Percentiles rank a stretch among this genome's conserved stretches.
phyloP scores from a whole-genome alignment of 2,797 vertebrate genomes.

The Kryptopterus vitreolus region DNA sequence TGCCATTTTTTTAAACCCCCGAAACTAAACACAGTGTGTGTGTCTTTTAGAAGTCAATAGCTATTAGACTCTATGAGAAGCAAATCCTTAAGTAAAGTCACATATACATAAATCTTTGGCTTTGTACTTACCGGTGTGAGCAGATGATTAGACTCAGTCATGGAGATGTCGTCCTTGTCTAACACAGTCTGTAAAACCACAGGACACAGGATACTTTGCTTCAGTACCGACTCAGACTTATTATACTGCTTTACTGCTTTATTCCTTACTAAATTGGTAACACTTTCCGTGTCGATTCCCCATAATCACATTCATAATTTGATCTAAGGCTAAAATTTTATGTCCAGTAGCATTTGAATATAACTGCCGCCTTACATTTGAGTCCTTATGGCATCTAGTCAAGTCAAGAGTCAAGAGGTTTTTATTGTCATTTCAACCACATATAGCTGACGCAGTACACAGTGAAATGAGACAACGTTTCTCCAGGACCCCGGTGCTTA shows the following conservation, averaged over 20 bases:
- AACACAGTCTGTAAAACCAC: constrained; percentile 65
- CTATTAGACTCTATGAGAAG: not conserved
- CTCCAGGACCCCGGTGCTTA: too few species aligned
- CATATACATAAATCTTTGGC: constrained; percentile 1
- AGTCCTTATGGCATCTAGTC: not conserved
- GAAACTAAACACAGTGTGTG: not conserved
- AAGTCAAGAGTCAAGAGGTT: too few species aligned
- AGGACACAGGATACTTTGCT: not conserved
- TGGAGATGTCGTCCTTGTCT: constrained; percentile 75
- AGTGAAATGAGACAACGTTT: too few species aligned
- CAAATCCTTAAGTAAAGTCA: not conserved
- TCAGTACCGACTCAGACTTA: not conserved
- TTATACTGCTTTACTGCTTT: not conserved
- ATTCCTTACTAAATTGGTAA: not conserved
- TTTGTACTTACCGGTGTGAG: constrained; percentile 60
- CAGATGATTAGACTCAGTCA: constrained; percentile 69
- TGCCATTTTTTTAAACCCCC: not conserved
- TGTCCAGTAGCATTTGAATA: not conserved
- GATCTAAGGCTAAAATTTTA: too few species aligned
- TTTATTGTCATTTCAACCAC: too few species aligned
- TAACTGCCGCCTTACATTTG: not conserved
- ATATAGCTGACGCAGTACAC: too few species aligned
- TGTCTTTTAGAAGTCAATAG: not conserved
- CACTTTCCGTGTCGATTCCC: not conserved
- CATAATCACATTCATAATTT: not conserved